Percentiles rank a stretch among this genome's conserved stretches.
Evolutionary conservation across 2,113 vertebrate genomes (phyloP).

Genomic region (Corythornis cristatus): DNA sequence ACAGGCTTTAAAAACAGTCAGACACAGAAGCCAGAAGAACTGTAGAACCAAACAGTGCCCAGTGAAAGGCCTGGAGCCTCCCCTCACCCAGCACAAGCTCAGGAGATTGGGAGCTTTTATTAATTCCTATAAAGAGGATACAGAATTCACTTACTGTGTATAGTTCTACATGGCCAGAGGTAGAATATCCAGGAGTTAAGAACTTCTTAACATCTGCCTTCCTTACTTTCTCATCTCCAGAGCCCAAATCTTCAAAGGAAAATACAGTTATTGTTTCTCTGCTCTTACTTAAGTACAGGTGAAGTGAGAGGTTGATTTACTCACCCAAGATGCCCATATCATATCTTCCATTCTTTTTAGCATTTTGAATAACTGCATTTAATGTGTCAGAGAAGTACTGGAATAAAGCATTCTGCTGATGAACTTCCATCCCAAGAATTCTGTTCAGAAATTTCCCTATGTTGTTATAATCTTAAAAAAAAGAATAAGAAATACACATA

Average conservation of each 20-base stretch:
- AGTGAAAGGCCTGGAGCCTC: neutral
- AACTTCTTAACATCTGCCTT: constrained; percentile 94
- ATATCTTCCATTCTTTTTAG: constrained; percentile 95
- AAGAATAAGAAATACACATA: neutral
- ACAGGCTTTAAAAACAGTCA: neutral
- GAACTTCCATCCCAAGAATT: constrained; percentile 97
- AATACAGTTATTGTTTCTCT: neutral
- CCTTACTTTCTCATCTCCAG: constrained; percentile 96
- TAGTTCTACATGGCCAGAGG: constrained; percentile 93
- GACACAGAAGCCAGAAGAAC: neutral
- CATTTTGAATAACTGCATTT: constrained; percentile 93
- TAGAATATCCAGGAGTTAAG: constrained; percentile 94
- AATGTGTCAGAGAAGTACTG: constrained; percentile 97
- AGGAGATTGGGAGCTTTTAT: neutral
- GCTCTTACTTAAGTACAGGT: neutral
- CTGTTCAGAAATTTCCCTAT: constrained; percentile 98
- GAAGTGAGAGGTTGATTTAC: neutral
- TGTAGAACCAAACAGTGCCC: neutral
- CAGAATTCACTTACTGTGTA: constrained; percentile 84
- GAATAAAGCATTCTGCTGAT: constrained; percentile 96
- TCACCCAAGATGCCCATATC: constrained; percentile 98
- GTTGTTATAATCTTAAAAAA: constrained; percentile 93
- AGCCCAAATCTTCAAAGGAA: constrained; percentile 87
- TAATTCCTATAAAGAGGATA: neutral
- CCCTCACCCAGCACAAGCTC: neutral